A percentile compares a stretch with the other conserved stretches of the same genome.
These are phyloP conservation scores for Oreamnos americanus DNA, from an alignment of 2,113 vertebrate species.

Conservation along the genomic window DNA sequence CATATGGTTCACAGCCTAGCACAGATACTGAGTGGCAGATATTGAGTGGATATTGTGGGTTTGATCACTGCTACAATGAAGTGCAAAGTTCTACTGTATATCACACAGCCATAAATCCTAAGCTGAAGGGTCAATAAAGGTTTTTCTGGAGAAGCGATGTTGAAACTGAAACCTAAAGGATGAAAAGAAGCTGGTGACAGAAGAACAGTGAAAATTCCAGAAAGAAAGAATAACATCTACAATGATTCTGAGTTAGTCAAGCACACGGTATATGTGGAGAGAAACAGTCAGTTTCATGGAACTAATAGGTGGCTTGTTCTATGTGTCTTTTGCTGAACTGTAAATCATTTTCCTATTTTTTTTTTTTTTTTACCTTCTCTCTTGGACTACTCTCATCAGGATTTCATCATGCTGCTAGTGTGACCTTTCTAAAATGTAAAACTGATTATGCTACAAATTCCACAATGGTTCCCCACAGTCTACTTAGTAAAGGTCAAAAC, in stretches of 20 bases:
- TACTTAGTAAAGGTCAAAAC: slow-evolving; percentile 1
- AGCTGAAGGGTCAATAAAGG: neutral
- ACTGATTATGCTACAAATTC: neutral
- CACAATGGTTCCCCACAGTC: neutral
- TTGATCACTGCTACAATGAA: neutral
- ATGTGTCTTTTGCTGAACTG: neutral
- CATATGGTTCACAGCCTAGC: fast-evolving
- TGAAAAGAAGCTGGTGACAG: neutral
- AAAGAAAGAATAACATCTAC: neutral
- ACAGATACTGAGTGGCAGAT: neutral
- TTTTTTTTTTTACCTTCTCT: neutral
- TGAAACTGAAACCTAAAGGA: neutral
- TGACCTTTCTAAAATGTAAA: slow-evolving; percentile 38
- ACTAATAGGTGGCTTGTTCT: neutral
- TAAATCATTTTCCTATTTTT: neutral
- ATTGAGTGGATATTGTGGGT: neutral
- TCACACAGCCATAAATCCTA: neutral
- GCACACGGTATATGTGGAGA: too few relatives aligned
- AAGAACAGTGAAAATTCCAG: neutral
- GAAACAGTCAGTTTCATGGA: neutral
- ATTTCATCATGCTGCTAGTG: neutral
- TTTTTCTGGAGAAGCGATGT: neutral
- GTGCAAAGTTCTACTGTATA: neutral
- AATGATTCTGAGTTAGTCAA: neutral
- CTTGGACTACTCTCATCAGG: neutral